These are phyloP conservation scores for Dendrolimus pini DNA, from an alignment of 2,888 invertebrate genomes.

Conservation along the genomic window DNA sequence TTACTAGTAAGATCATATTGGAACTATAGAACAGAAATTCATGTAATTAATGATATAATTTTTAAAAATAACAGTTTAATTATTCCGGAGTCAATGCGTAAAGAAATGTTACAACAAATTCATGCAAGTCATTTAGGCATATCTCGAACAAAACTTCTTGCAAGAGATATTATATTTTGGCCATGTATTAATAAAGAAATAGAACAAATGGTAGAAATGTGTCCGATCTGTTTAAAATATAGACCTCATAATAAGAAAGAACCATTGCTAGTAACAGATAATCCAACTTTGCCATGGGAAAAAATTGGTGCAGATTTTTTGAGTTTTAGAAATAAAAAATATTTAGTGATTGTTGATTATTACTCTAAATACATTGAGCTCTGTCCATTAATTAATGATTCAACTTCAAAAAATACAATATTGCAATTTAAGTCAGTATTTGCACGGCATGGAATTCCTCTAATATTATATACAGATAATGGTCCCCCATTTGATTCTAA, in stretches of 20 bases:
- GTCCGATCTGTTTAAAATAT: no score
- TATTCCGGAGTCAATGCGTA: conserved; percentile 11
- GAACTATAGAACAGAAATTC: background rate
- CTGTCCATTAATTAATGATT: background rate
- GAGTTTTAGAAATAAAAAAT: no score
- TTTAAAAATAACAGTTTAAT: conserved; percentile 9
- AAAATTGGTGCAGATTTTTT: no score
- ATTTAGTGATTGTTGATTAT: conserved; percentile 4
- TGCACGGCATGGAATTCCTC: conserved; percentile 14
- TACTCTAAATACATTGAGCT: no score
- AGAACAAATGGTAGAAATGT: background rate
- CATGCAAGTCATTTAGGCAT: conserved; percentile 14
- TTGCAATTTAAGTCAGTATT: conserved; percentile 13
- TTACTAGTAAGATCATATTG: background rate
- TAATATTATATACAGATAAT: conserved; percentile 11
- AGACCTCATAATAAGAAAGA: no score
- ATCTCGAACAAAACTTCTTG: conserved; percentile 16
- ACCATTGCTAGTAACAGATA: no score
- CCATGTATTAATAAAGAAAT: conserved; percentile 1
- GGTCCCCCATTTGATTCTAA: conserved; percentile 11
- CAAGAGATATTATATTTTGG: conserved; percentile 8
- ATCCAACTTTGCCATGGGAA: no score
- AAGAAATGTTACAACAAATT: conserved; percentile 15
- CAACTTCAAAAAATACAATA: conserved; percentile 8
- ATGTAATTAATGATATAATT: conserved; percentile 3